A percentile compares a stretch with the other conserved stretches of the same genome.
Conservation (phyloP, 2,797 vertebrate species). For the Anguilla pacifica region DNA sequence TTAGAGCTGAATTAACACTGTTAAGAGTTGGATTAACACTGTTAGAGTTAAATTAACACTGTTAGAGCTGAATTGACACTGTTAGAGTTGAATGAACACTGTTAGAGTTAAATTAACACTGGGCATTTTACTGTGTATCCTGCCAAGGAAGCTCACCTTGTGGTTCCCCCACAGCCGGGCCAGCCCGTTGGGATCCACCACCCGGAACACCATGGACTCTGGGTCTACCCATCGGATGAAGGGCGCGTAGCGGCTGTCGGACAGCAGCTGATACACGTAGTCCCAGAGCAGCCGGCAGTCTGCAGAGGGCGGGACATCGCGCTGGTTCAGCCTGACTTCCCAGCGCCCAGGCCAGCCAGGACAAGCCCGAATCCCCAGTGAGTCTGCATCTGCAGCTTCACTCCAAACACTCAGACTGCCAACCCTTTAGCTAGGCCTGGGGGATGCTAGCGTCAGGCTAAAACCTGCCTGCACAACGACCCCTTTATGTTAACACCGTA, state of each 20-base stretch:
- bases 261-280: slow-evolving; percentile 86
- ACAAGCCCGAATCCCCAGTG: not conserved
- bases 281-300: slow-evolving; percentile 90
- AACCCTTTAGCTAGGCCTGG: no score
- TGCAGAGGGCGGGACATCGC: slow-evolving; percentile 48
- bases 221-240: slow-evolving; percentile 88
- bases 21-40: no score
- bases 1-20: no score
- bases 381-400: not conserved
- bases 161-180: slow-evolving; percentile 93
- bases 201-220: slow-evolving; percentile 77
- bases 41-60: no score
- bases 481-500: no score
- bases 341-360: not conserved
- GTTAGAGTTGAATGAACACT: no score
- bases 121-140: no score
- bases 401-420: not conserved
- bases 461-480: no score
- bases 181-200: slow-evolving; percentile 85
- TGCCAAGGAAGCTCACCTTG: slow-evolving; percentile 72
- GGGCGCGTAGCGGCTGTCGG: slow-evolving; percentile 79
- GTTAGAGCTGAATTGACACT: no score
- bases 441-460: no score
- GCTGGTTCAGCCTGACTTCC: not conserved
- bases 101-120: no score